A percentile compares a stretch with the other conserved stretches of the same genome.
phyloP scores from a whole-genome alignment of 1,140 invertebrate genomes.

The Pseudomyrmex cubaensis region DNA sequence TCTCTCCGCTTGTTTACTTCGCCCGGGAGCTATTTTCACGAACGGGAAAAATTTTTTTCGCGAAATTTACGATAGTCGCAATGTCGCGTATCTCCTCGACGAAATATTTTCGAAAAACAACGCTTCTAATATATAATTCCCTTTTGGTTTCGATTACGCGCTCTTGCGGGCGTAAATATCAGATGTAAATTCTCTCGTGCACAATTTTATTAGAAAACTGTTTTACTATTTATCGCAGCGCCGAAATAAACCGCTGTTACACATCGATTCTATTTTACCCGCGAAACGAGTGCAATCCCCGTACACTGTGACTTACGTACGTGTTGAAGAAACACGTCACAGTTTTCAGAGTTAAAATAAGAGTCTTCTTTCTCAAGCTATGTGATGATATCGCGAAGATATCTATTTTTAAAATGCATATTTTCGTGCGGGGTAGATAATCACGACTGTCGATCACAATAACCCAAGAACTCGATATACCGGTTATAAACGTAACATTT shows the following conservation, averaged over 20 bases:
- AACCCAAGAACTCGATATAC: slow-evolving; percentile 27
- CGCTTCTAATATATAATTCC: slow-evolving; percentile 6
- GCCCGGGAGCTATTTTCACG: slow-evolving; percentile 30
- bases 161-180: neutral
- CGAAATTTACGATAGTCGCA: slow-evolving; percentile 38
- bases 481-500: slow-evolving; percentile 34
- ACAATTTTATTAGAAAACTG: neutral
- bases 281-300: neutral
- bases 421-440: neutral
- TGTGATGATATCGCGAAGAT: neutral
- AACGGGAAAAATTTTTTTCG: slow-evolving; percentile 47
- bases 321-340: neutral
- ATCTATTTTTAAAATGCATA: slow-evolving; percentile 2
- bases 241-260: neutral
- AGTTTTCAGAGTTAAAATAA: slow-evolving; percentile 5
- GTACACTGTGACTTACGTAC: neutral
- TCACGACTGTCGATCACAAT: slow-evolving; percentile 5
- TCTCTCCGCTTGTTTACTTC: slow-evolving; percentile 35
- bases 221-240: neutral
- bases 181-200: neutral
- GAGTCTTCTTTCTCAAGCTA: neutral
- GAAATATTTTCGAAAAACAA: neutral
- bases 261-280: neutral
- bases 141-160: neutral
- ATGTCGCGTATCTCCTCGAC: slow-evolving; percentile 2